phyloP scores from a whole-genome alignment of 2,113 vertebrate species.

The Petrocephalus microphthalmus region DNA sequence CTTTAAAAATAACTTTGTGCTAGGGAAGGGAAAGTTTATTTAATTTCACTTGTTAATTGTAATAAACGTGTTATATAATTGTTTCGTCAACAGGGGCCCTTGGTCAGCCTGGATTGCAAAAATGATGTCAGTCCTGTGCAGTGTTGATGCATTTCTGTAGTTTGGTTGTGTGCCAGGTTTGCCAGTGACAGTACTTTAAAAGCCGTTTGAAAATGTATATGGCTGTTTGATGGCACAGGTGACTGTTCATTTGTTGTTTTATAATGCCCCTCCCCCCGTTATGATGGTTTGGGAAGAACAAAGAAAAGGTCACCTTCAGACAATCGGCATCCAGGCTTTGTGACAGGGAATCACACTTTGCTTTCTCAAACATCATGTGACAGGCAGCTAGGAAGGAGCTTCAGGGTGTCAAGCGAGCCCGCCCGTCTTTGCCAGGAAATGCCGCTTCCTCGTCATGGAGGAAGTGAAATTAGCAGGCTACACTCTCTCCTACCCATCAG shows the following conservation, averaged over 20 bases:
- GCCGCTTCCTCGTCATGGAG: background rate
- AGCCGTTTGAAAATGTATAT: slow-evolving; percentile 16
- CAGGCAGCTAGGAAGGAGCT: background rate
- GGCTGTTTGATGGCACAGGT: slow-evolving; percentile 17
- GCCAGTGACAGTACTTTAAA: slow-evolving; percentile 26
- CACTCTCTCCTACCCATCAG: background rate
- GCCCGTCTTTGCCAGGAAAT: background rate
- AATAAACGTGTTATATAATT: background rate
- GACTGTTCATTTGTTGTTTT: background rate
- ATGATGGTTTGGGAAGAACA: too few relatives aligned
- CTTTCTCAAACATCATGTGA: background rate
- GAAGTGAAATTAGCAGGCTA: background rate
- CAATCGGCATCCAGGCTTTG: background rate
- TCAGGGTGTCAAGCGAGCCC: background rate
- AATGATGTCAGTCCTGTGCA: background rate
- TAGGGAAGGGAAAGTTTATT: background rate
- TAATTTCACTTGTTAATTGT: background rate
- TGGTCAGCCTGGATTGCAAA: background rate
- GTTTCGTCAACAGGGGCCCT: background rate
- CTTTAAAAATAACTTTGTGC: background rate
- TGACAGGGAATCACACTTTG: background rate
- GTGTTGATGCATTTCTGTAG: background rate
- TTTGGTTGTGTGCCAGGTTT: background rate
- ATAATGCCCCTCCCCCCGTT: too few relatives aligned
- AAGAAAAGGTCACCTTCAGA: background rate